Percentiles rank a stretch among this genome's conserved stretches.
Conservation (phyloP, 2,113 vertebrate species). For the Aspiorhynchus laticeps region DNA sequence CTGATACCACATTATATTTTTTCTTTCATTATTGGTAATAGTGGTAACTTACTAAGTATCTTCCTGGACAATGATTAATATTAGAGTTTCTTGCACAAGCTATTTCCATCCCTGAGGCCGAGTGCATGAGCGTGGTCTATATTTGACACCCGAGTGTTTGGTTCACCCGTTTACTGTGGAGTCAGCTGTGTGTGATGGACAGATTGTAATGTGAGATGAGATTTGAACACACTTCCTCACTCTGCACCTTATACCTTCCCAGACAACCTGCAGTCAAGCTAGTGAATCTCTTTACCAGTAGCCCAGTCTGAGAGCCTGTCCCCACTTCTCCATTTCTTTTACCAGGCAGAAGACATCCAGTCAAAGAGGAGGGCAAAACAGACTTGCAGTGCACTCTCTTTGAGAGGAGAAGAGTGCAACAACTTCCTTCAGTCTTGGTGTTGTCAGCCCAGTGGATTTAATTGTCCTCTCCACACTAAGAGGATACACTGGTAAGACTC, state of each 20-base stretch:
- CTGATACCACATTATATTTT: no score
- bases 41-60: background rate
- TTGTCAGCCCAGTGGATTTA: constrained; percentile 33
- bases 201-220: constrained; percentile 51
- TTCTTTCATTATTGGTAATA: no score
- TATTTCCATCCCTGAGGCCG: constrained; percentile 40
- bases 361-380: background rate
- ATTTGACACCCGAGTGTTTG: constrained; percentile 55
- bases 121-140: constrained; percentile 47
- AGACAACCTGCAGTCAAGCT: constrained; percentile 54
- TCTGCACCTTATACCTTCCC: constrained; percentile 55
- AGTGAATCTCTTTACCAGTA: background rate
- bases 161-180: constrained; percentile 56
- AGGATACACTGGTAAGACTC: constrained; percentile 40
- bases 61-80: background rate
- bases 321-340: constrained; percentile 2
- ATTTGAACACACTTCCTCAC: constrained; percentile 48
- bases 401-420: background rate
- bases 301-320: no score
- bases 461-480: background rate
- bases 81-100: constrained; percentile 9
- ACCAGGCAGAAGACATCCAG: constrained; percentile 29
- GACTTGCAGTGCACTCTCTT: constrained; percentile 16
- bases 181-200: constrained; percentile 55
- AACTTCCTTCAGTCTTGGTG: background rate